These are phyloP conservation scores for Festucalex cinctus DNA, from an alignment of 2,113 vertebrate genomes.

Conservation along the genomic window DNA sequence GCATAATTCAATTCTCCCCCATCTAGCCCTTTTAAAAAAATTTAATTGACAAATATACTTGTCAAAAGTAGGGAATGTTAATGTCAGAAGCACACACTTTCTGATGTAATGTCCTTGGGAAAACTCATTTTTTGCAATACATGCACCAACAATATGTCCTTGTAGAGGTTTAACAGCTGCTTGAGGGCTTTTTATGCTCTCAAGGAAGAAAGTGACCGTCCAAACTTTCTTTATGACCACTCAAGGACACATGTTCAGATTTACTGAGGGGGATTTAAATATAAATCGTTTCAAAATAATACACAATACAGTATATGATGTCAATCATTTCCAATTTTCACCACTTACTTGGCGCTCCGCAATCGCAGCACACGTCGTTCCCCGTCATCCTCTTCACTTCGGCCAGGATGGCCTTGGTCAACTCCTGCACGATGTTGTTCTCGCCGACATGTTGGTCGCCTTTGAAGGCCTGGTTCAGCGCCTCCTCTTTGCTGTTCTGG, in stretches of 20 bases:
- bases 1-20: too few relatives aligned
- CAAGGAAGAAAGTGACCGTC: constrained; percentile 17
- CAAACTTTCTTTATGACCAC: not conserved
- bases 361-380: constrained; percentile 95
- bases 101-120: constrained; percentile 9
- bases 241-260: not conserved
- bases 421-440: constrained; percentile 97
- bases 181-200: constrained; percentile 16
- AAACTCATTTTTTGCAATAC: constrained; percentile 27
- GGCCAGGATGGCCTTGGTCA: constrained; percentile 94
- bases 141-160: constrained; percentile 29
- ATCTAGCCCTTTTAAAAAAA: too few relatives aligned
- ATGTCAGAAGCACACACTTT: not conserved
- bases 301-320: not conserved
- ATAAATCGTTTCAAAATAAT: not conserved
- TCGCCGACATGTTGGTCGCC: constrained; percentile 93
- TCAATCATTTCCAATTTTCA: not conserved
- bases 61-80: too few relatives aligned
- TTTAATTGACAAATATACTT: too few relatives aligned
- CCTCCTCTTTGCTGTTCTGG: constrained; percentile 98
- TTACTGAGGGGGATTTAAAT: not conserved
- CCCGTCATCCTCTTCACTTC: constrained; percentile 96
- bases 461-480: constrained; percentile 95
- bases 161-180: constrained; percentile 25
- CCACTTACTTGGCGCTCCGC: constrained; percentile 88